Evolutionary conservation across 2,797 vertebrate species (phyloP).

Genomic region (Propithecus deckenii): DNA sequence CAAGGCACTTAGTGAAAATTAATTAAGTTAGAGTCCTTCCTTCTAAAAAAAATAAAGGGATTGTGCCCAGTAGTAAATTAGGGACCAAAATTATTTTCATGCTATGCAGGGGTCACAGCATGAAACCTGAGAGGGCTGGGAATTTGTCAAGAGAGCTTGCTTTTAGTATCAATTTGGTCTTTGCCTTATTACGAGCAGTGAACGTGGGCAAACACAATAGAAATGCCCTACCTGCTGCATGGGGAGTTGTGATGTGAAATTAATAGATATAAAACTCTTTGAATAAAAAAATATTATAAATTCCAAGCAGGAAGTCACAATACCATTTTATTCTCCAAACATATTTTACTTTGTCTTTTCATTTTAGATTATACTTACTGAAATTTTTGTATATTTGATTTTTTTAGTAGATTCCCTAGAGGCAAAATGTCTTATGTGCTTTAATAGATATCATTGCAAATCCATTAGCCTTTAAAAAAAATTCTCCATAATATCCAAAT

Average conservation of each 20-base stretch:
- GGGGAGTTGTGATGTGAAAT: conserved; percentile 75
- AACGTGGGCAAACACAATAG: conserved; percentile 68
- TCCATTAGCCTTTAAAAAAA: conserved; percentile 73
- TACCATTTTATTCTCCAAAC: conserved; percentile 52
- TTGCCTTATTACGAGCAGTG: conserved; percentile 54
- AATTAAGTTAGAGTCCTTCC: conserved; percentile 35
- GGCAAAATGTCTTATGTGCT: conserved; percentile 71
- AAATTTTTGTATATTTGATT: conserved; percentile 66
- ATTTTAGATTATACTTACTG: conserved; percentile 70
- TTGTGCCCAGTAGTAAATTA: conserved; percentile 28
- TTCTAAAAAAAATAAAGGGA: conserved; percentile 30
- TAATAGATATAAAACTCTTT: conserved; percentile 73
- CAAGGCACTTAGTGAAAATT: conserved; percentile 48
- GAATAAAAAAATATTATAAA: conserved; percentile 73
- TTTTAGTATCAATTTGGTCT: conserved; percentile 58
- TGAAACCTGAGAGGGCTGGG: conserved; percentile 30
- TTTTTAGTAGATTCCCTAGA: conserved; percentile 70
- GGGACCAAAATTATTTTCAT: conserved; percentile 28
- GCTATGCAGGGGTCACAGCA: conserved; percentile 29
- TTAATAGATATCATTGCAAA: conserved; percentile 77
- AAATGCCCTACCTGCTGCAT: conserved; percentile 68
- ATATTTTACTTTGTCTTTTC: conserved; percentile 62
- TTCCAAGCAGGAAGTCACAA: conserved; percentile 69
- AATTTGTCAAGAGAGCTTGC: conserved; percentile 57
- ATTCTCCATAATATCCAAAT: conserved; percentile 63